Evolutionary conservation across 2,797 vertebrate genomes (phyloP), one percentile per base, ranked within the genome.

Genomic region (Hirundo rustica): DNA sequence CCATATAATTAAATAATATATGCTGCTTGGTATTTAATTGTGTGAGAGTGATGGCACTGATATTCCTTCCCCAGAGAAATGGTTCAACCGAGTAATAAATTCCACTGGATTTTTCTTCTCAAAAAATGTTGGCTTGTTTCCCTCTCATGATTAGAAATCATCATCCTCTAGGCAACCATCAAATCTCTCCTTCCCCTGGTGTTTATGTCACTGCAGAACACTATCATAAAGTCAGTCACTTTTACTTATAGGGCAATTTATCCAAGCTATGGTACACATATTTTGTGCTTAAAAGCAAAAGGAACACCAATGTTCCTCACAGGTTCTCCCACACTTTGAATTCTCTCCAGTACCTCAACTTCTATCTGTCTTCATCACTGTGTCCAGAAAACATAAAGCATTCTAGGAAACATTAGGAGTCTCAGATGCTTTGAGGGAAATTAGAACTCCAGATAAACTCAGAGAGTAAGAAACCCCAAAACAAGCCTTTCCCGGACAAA

Each of bases 21-120:
- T 44, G 42, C 50, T 78, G 34, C 67, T 87, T 76, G 29, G 86
- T 76, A 91, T 82, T 92, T 83, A 93, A 80, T 66, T 83, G 80
- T 19, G 6, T 61, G 82, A 85, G 54, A 66, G 42, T 64, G 77
- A 94, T 65, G 36, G 53, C 67, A 68, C n/a, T 93, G 74, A 77
- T 38, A 62, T 81, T 72, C 67, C 53, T 79, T 68, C 54, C 51
- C 40, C 23, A 75, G n/a, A 81, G 36, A 87, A 84, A 91, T 38
- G 29, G 40, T 48, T 87, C 60, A 79, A 71, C 44, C 82, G 60
- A 18, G 13, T 62, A 70, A 92, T 71, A 85, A 82, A 93, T 91
- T 66, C 82, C 64, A 85, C 48, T 85, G 23, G 29, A 71, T 85
- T 92, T 94, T 85, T 73, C 51, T 62, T 73, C 67, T 84, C 44